phyloP scores from a whole-genome alignment of 2,888 invertebrate species.

The Trissoscelio sp. region DNA sequence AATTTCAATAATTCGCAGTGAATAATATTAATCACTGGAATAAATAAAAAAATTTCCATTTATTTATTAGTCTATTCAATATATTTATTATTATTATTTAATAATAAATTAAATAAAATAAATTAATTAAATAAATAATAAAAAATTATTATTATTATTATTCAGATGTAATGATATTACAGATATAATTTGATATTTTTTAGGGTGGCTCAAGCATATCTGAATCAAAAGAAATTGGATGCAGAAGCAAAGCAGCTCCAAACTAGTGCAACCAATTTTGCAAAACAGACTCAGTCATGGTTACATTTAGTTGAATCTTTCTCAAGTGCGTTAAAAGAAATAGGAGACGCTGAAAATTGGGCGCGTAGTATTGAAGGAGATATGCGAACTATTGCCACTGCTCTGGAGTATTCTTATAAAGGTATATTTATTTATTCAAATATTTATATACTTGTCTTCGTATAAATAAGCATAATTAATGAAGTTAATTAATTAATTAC shows the following conservation, averaged over 20 bases:
- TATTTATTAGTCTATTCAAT: too few species aligned
- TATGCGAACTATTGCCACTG: conserved; percentile 95
- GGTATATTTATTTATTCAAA: conserved; percentile 80
- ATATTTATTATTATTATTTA: too few species aligned
- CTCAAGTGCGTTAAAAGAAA: conserved; percentile 95
- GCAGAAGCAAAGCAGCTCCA: conserved; percentile 98
- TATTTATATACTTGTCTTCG: neutral
- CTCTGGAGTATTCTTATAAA: conserved; percentile 97
- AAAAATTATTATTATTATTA: too few species aligned
- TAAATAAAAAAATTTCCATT: too few species aligned
- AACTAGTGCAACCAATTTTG: conserved; percentile 96
- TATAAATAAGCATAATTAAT: too few species aligned
- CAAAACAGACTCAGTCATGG: conserved; percentile 99
- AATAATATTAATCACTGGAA: too few species aligned
- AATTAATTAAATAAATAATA: too few species aligned
- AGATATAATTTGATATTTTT: conserved; percentile 74
- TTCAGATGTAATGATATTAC: too few species aligned
- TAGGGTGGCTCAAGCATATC: conserved; percentile 98
- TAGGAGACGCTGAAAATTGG: conserved; percentile 99
- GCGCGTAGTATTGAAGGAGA: conserved; percentile 98
- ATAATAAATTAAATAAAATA: too few species aligned
- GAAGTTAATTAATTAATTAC: too few species aligned
- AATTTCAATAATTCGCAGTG: too few species aligned
- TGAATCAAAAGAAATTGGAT: conserved; percentile 98
- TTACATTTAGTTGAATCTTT: conserved; percentile 95